phyloP scores from a whole-genome alignment of 2,113 vertebrate genomes.

The Nibea coibor region DNA sequence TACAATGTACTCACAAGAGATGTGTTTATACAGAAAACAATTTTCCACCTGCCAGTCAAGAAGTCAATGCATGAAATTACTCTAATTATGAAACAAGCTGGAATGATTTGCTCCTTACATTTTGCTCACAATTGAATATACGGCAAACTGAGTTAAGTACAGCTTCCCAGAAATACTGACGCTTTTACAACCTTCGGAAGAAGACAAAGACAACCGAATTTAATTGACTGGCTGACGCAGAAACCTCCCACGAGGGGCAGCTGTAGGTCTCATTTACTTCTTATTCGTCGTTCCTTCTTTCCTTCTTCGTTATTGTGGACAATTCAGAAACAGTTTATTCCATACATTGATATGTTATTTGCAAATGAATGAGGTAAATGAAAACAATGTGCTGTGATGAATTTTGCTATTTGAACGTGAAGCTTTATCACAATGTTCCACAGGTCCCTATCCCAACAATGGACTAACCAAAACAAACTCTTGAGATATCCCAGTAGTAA shows the following conservation, averaged over 20 bases:
- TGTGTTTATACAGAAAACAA: conserved; percentile 43
- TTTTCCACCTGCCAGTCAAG: conserved; percentile 54
- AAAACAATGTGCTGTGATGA: background rate
- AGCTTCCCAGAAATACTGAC: conserved; percentile 40
- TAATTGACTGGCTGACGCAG: conserved; percentile 52
- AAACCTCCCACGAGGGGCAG: conserved; percentile 58
- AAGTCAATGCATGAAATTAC: conserved; percentile 58
- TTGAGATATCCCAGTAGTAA: background rate
- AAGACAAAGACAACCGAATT: conserved; percentile 57
- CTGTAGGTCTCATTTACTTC: conserved; percentile 39
- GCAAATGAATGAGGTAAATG: background rate
- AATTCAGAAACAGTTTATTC: background rate
- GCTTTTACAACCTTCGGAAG: conserved; percentile 39
- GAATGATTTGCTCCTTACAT: conserved; percentile 18
- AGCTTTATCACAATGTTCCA: background rate
- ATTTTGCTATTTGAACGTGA: background rate
- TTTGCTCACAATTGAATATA: conserved; percentile 36
- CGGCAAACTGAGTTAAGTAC: conserved; percentile 33
- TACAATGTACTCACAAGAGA: background rate
- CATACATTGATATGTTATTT: background rate
- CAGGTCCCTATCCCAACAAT: background rate
- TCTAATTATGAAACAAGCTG: conserved; percentile 49
- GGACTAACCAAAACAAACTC: conserved; percentile 13
- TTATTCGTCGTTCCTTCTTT: background rate
- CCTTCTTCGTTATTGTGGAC: background rate